phyloP scores from a whole-genome alignment of 2,888 invertebrate genomes.

The Chrysolina haemoptera region DNA sequence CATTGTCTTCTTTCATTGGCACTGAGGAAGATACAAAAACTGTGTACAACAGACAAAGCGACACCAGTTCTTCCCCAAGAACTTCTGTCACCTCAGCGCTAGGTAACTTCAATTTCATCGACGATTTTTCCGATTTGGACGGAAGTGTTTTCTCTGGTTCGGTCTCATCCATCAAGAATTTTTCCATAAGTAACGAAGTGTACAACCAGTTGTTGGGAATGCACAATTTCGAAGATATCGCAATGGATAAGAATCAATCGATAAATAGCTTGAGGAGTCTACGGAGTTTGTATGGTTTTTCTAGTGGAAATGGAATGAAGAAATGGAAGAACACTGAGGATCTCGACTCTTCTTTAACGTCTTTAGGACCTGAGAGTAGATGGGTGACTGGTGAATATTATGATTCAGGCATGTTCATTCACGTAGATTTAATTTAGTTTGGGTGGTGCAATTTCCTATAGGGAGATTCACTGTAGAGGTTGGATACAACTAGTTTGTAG shows the following conservation, averaged over 20 bases:
- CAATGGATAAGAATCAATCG: slow-evolving; percentile 52
- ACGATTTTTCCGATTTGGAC: slow-evolving; percentile 58
- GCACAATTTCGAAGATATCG: slow-evolving; percentile 44
- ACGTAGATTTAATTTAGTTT: slow-evolving; percentile 12
- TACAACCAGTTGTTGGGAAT: slow-evolving; percentile 58
- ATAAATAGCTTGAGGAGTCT: slow-evolving; percentile 61
- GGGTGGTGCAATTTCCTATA: background rate
- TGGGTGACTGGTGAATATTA: slow-evolving; percentile 65
- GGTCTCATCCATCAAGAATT: slow-evolving; percentile 42
- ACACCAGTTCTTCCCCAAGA: slow-evolving; percentile 44
- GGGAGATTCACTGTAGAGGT: background rate
- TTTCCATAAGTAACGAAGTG: slow-evolving; percentile 42
- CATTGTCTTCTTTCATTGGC: slow-evolving; percentile 55
- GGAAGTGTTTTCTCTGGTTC: slow-evolving; percentile 56
- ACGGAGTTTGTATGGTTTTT: slow-evolving; percentile 59
- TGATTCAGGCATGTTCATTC: slow-evolving; percentile 67
- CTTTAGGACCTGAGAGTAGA: slow-evolving; percentile 55
- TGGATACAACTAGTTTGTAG: background rate
- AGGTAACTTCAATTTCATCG: slow-evolving; percentile 50
- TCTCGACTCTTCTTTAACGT: slow-evolving; percentile 60
- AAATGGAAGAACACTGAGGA: slow-evolving; percentile 66
- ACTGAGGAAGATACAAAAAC: slow-evolving; percentile 50
- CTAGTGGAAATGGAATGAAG: slow-evolving; percentile 58
- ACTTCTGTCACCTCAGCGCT: slow-evolving; percentile 53
- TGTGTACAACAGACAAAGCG: slow-evolving; percentile 41